These are phyloP conservation scores for Acronicta alni DNA, from an alignment of 2,888 invertebrate genomes.

Conservation along the genomic window DNA sequence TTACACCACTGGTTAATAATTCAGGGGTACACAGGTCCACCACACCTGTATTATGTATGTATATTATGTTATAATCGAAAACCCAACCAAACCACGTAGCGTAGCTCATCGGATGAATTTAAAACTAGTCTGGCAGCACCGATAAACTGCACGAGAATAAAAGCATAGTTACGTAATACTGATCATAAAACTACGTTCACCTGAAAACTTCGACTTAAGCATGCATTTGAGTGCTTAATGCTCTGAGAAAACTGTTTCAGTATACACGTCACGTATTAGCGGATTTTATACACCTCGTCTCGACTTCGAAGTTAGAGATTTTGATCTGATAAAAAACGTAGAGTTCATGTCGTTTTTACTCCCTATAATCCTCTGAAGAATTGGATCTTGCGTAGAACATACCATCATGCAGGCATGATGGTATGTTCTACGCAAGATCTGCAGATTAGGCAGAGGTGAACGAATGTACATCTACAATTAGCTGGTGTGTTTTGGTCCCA, in stretches of 20 bases:
- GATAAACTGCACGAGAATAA: background rate
- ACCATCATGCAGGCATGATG: too few species aligned
- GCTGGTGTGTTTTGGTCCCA: too few species aligned
- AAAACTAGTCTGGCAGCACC: background rate
- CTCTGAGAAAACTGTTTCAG: conserved; percentile 16
- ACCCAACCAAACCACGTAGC: too few species aligned
- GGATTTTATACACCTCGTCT: conserved; percentile 51
- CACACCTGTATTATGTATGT: too few species aligned
- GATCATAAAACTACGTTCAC: conserved; percentile 2
- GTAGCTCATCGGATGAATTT: background rate
- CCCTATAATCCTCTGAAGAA: too few species aligned
- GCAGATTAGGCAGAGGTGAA: too few species aligned
- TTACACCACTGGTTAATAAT: too few species aligned
- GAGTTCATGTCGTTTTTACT: background rate
- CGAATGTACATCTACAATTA: too few species aligned
- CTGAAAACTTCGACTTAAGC: conserved; percentile 21
- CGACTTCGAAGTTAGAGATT: conserved; percentile 33
- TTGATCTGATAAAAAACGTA: conserved; percentile 38
- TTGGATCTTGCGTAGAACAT: too few species aligned
- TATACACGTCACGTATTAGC: conserved; percentile 39
- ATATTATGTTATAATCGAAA: too few species aligned
- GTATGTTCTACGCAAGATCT: too few species aligned
- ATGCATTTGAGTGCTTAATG: conserved; percentile 25
- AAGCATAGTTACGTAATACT: background rate
- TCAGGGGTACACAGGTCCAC: too few species aligned